Evolutionary conservation across 2,888 invertebrate genomes (phyloP), one percentile per base, ranked within the genome.

Genomic region (Tridacna crocea): DNA sequence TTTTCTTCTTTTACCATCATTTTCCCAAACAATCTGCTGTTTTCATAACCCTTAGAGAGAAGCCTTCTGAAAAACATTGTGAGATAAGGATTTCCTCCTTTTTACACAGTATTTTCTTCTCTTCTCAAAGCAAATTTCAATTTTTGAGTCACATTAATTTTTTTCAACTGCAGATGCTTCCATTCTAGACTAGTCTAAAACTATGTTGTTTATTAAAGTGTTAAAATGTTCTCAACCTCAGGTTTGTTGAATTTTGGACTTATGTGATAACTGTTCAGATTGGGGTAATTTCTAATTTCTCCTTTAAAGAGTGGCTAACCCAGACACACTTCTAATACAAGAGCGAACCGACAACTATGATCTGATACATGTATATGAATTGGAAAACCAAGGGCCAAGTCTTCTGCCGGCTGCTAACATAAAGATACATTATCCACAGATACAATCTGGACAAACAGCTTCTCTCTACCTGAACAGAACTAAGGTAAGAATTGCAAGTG

Each of bases 321-420:
- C 88, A 36, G 87, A 83, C 19, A 82, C 85, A 36, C 47, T 89
- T 15, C 75, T 83, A 12, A 72, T 88, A 17, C 80, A 83, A 0
- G 75, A 81, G 0, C 61, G 74, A 11, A 75, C 8, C 15, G 12
- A 19, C 70, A 83, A 19, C 77, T 77, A 36, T 48, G 47, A 26
- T 10, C 8, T 90, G 27, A 87, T 82, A 8, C 89, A 90, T 51
- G 75, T 88, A 15, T 90, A 88, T 48, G 85, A 84, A 17, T 58
- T 91, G 17, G 79, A 79, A 36, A 91, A 91, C 72, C 61, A 70
- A 22, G 91, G 91, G 6, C 91, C 91, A 12, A 91, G 91, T 72
- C 73, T 85, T 6, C 72, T 90, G 19, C 88, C 88, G 0, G 72
- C 83, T 19, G 88, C 89, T 1, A 73, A 76, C 13, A 73, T 90